phyloP scores from a whole-genome alignment of 2,113 vertebrate species.

The Bos javanicus region DNA sequence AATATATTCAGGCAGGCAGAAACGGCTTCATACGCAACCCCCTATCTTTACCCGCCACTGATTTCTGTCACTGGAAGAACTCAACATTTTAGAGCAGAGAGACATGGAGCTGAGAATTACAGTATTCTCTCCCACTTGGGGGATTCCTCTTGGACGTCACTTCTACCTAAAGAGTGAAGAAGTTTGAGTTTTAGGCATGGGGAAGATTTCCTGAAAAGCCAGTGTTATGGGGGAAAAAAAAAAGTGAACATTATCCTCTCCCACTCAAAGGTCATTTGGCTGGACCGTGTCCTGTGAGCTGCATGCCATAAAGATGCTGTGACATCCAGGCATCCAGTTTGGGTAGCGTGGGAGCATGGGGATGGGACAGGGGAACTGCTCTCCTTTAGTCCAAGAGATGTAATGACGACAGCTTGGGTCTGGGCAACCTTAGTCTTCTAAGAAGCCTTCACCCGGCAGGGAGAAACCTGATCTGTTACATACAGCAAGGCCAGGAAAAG shows the following conservation, averaged over 20 bases:
- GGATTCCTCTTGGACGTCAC: background rate
- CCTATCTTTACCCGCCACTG: background rate
- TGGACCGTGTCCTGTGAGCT: background rate
- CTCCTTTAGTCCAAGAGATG: background rate
- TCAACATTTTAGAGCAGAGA: background rate
- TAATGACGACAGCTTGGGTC: background rate
- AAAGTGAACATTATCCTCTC: background rate
- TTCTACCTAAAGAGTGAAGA: background rate
- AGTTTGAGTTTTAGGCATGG: background rate
- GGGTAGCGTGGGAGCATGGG: accelerated
- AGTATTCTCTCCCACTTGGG: background rate
- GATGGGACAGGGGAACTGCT: background rate
- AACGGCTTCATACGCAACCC: background rate
- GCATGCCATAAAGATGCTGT: background rate
- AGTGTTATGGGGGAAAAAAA: background rate
- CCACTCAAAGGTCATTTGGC: background rate
- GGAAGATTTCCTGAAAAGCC: slow-evolving; percentile 15
- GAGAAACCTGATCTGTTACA: background rate
- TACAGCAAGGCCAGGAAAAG: background rate
- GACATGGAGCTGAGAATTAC: background rate
- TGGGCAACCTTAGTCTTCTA: background rate
- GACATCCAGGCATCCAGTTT: background rate
- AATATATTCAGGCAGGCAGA: background rate
- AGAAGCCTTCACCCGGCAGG: background rate
- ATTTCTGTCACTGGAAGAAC: background rate